Evolutionary conservation across 2,888 invertebrate species (phyloP).

Genomic region (Spisula solida): DNA sequence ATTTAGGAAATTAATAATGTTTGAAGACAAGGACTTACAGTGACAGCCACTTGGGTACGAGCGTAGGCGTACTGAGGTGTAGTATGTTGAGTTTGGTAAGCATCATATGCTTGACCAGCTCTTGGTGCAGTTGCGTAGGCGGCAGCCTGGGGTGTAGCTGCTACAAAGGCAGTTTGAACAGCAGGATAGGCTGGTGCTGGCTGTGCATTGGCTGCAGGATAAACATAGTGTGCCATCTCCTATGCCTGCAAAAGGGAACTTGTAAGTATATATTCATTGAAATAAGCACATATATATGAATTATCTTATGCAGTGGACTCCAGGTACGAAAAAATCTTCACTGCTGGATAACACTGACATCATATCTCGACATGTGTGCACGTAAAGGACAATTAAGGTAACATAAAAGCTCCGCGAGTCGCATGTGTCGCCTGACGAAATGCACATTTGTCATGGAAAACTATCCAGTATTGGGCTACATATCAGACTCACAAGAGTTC

Average conservation of each 20-base stretch:
- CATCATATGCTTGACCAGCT: slow-evolving; percentile 90
- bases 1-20: too few species aligned
- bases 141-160: slow-evolving; percentile 94
- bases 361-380: too few species aligned
- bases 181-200: slow-evolving; percentile 93
- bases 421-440: too few species aligned
- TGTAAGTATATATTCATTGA: background rate
- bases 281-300: background rate
- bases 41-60: slow-evolving; percentile 84
- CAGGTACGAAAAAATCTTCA: background rate
- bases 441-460: too few species aligned
- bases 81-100: slow-evolving; percentile 85
- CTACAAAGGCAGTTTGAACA: slow-evolving; percentile 94
- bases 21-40: slow-evolving; percentile 72
- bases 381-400: too few species aligned
- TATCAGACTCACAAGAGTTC: too few species aligned
- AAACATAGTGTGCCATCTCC: slow-evolving; percentile 85
- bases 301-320: background rate
- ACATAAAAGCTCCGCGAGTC: background rate
- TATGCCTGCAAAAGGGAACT: slow-evolving; percentile 12
- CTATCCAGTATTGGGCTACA: too few species aligned
- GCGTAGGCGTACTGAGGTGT: slow-evolving; percentile 86
- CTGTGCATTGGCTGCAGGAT: slow-evolving; percentile 82
- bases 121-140: slow-evolving; percentile 94
- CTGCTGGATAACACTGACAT: background rate